A percentile compares a stretch with the other conserved stretches of the same genome.
Conservation (phyloP, 1,140 invertebrate species). For the Brachionus sp. region DNA sequence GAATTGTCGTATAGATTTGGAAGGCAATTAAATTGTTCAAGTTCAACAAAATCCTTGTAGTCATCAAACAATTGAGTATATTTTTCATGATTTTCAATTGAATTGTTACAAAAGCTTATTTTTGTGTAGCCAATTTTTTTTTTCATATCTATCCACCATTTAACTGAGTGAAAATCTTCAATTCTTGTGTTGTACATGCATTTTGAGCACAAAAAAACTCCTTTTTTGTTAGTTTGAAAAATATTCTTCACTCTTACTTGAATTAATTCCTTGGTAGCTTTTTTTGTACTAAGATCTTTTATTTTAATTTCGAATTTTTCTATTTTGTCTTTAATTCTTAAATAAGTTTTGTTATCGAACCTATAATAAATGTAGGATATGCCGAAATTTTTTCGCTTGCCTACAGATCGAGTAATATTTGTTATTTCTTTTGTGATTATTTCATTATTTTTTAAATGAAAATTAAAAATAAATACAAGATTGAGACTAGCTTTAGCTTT, state of each 20-base stretch:
- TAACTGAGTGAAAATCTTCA: constrained; percentile 3
- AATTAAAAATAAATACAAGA: not conserved
- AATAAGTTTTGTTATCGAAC: constrained; percentile 22
- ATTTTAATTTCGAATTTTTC: not conserved
- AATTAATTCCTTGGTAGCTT: not conserved
- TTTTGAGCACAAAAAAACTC: constrained; percentile 6
- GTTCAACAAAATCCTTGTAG: not conserved
- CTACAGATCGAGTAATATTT: not conserved
- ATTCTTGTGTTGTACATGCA: constrained; percentile 9
- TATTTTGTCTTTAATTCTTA: not conserved
- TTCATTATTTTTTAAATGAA: not conserved
- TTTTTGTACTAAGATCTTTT: not conserved
- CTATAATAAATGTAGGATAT: constrained; percentile 1
- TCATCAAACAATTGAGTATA: not conserved
- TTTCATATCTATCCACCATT: constrained; percentile 31
- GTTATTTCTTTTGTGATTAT: not conserved
- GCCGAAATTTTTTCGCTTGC: not conserved
- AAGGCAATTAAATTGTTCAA: constrained; percentile 18
- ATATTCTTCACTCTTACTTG: constrained; percentile 10
- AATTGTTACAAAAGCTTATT: constrained; percentile 30
- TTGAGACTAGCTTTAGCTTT: not conserved
- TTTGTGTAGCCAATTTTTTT: not conserved
- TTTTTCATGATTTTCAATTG: not conserved
- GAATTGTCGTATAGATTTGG: constrained; percentile 23
- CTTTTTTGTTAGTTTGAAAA: not conserved